Evolutionary conservation across 2,888 invertebrate genomes (phyloP).

Genomic region (Tenthredo amoena): DNA sequence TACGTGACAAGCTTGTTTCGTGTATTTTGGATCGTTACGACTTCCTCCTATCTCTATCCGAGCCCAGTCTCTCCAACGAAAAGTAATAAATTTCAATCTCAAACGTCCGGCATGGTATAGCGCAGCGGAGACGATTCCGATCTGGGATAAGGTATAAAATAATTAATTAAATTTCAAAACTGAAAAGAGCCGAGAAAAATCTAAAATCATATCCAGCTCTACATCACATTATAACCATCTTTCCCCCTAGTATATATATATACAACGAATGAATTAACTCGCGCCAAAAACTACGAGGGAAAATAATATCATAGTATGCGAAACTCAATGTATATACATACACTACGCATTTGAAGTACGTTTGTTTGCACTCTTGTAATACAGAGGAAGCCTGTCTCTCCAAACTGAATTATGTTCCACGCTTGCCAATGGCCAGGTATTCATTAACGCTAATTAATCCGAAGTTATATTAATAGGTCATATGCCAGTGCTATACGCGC

Average conservation of each 20-base stretch:
- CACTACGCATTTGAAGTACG: not conserved
- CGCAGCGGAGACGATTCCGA: not conserved
- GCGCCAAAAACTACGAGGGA: constrained; percentile 11
- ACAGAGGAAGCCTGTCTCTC: constrained; percentile 53
- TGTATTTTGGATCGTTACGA: constrained; percentile 50
- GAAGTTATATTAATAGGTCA: constrained; percentile 67
- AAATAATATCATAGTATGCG: not conserved
- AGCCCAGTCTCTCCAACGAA: not conserved
- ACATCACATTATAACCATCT: not conserved
- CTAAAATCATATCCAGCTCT: not conserved
- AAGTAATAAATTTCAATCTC: constrained; percentile 39
- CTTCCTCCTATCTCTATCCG: constrained; percentile 47
- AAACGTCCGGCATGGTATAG: constrained; percentile 7
- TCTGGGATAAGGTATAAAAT: not conserved
- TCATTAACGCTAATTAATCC: constrained; percentile 75
- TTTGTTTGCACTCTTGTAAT: constrained; percentile 50
- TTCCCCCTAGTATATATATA: not conserved
- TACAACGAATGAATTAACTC: constrained; percentile 7
- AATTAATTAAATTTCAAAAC: not conserved
- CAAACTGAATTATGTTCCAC: constrained; percentile 69
- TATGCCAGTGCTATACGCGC: constrained; percentile 37
- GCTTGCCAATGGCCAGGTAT: constrained; percentile 72
- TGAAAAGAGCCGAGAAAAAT: not conserved
- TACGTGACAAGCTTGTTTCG: constrained; percentile 42
- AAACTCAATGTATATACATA: not conserved